A percentile compares a stretch with the other conserved stretches of the same genome.
Evolutionary conservation across 2,888 invertebrate species (phyloP).

Genomic region (Synergus japonicus): DNA sequence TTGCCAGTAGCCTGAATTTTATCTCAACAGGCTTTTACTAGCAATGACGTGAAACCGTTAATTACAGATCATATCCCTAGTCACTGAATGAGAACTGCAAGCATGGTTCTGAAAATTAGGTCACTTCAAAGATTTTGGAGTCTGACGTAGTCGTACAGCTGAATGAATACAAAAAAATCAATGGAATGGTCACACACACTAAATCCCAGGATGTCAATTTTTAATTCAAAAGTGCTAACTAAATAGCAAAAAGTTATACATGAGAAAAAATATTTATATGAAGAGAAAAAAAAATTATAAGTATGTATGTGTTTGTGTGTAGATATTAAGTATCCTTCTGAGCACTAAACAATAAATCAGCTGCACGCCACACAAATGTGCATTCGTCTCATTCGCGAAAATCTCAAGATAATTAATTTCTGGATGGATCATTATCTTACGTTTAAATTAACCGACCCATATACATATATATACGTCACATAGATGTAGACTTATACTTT

Average conservation of each 20-base stretch:
- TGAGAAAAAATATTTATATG: neutral
- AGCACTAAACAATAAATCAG: conserved; percentile 1
- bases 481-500: neutral
- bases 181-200: too few relatives aligned
- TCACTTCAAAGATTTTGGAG: neutral
- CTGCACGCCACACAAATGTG: neutral
- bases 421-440: neutral
- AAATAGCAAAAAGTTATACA: neutral
- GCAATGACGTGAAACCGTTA: neutral
- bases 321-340: too few relatives aligned
- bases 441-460: neutral
- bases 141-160: too few relatives aligned
- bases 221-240: neutral
- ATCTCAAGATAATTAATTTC: neutral
- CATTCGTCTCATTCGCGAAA: neutral
- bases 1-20: neutral
- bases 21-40: neutral
- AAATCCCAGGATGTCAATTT: too few relatives aligned
- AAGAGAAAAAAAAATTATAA: too few relatives aligned
- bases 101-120: neutral
- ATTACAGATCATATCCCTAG: neutral
- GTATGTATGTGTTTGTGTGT: too few relatives aligned
- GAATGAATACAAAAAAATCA: too few relatives aligned
- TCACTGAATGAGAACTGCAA: neutral
- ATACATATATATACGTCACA: neutral